Percentiles rank a stretch among this genome's conserved stretches.
phyloP scores from a whole-genome alignment of 2,113 vertebrate genomes.

The Onychorhynchus coronatus region DNA sequence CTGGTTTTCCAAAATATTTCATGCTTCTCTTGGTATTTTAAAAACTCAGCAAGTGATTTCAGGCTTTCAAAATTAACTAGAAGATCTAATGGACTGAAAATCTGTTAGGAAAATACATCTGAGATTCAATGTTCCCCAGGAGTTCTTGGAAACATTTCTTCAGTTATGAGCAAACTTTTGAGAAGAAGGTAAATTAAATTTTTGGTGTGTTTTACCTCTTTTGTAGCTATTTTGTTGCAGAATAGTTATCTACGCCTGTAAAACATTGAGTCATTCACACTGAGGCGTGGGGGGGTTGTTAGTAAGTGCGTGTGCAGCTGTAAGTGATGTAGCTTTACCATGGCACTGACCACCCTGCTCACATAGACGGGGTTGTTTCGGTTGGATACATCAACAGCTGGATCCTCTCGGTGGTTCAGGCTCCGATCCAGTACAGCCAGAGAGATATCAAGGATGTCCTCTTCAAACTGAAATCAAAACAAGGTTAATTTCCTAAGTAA shows the following conservation, averaged over 20 bases:
- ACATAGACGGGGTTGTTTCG: slow-evolving; percentile 25
- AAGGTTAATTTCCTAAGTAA: not conserved
- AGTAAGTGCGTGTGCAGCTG: not conserved
- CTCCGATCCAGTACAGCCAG: slow-evolving; percentile 52
- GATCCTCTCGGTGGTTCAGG: not conserved
- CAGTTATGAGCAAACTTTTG: not conserved
- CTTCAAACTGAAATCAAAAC: slow-evolving; percentile 50
- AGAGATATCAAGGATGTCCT: slow-evolving; percentile 54
- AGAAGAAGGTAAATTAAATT: not conserved
- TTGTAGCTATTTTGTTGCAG: not conserved
- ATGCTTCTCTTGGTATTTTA: not conserved
- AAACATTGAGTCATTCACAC: not conserved
- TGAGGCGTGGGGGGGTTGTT: rapidly evolving
- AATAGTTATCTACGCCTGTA: not conserved
- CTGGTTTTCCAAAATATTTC: not conserved
- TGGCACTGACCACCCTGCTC: slow-evolving; percentile 52
- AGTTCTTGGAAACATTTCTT: not conserved
- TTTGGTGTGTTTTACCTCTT: not conserved
- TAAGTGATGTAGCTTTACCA: not conserved
- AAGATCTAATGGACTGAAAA: not conserved
- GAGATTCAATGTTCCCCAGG: not conserved
- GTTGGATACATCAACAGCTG: not conserved
- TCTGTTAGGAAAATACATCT: not conserved
- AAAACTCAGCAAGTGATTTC: not conserved
- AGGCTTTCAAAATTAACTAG: not conserved